Conservation (phyloP, 2,888 invertebrate genomes). For the Clistopyga incitator region DNA sequence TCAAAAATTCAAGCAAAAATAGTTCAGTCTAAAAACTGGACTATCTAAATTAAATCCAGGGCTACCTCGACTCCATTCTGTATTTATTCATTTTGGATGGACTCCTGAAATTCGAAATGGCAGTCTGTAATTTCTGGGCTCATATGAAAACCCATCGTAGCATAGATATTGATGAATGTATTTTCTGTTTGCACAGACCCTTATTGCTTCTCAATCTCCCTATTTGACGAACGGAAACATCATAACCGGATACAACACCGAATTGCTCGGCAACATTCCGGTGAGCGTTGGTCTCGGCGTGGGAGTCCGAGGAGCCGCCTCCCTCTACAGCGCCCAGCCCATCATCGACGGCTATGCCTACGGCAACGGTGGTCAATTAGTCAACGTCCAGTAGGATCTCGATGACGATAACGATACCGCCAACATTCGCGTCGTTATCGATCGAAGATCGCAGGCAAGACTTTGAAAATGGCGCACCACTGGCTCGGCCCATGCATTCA, state of each 20-base stretch:
- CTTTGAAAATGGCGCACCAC: slow-evolving; percentile 31
- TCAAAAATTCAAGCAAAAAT: no score
- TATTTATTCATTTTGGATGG: no score
- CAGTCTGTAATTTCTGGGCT: not conserved
- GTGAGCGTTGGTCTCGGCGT: slow-evolving; percentile 73
- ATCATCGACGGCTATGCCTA: slow-evolving; percentile 57
- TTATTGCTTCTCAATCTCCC: slow-evolving; percentile 65
- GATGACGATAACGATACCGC: slow-evolving; percentile 39
- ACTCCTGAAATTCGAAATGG: not conserved
- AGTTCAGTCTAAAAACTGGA: no score
- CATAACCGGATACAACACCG: slow-evolving; percentile 63
- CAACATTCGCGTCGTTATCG: slow-evolving; percentile 35
- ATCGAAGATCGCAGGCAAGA: slow-evolving; percentile 28
- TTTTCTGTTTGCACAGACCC: slow-evolving; percentile 50
- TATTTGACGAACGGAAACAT: slow-evolving; percentile 67
- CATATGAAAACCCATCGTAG: not conserved
- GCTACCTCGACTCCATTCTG: no score
- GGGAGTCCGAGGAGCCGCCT: slow-evolving; percentile 67
- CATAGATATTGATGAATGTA: not conserved
- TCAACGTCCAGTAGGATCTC: slow-evolving; percentile 58
- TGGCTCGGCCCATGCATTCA: slow-evolving; percentile 17
- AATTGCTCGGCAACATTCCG: slow-evolving; percentile 64
- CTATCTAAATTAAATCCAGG: no score
- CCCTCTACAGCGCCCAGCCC: slow-evolving; percentile 69
- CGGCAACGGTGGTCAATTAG: slow-evolving; percentile 65